Evolutionary conservation across 2,888 invertebrate genomes (phyloP), one percentile per base, ranked within the genome.

Genomic region (Agriopis marginaria): DNA sequence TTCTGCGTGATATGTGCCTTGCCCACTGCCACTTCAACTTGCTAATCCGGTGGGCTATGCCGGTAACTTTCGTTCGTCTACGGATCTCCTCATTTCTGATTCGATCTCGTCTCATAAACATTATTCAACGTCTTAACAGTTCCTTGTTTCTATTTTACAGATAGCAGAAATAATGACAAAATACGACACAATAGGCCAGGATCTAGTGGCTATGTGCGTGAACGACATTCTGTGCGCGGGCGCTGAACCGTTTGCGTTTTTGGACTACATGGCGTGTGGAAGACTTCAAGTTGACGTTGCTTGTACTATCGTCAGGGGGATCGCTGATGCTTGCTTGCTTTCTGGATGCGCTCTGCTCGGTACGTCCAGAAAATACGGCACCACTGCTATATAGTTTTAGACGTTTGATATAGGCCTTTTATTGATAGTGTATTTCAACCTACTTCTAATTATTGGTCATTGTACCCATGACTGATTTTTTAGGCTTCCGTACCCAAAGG

Each of bases 161-260:
- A 96, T 99, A 77, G 98, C 99, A 0, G 96, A 98, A 83, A 95
- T 95, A 70, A 96, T 96, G 84, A 95, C 96, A 14, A 95, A 96
- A 66, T 98, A 98, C 89, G 95, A 97, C 80, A 96, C 97, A 0
- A 96, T 99, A 65, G 99, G 99, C 0, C 97, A 98, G 79, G 99
- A 99, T 90, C 94, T 99, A 45, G 99, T 99, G 3, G 99, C 99
- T 6, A 99, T 99, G 98, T 99, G 99, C 85, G 99, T 98, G 56
- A 99, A 99, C 92, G 99, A 99, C 89, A 96, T 99, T 63, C 92
- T 99, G 60, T 98, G 98, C 77, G 97, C 98, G 72, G 99, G 99
- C 55, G 99, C 99, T 0, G 98, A 98, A 81, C 99, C 99, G 0
- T 95, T 99, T 76, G 99, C 98, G 79, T 99, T 99, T 92, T 94